phyloP scores from a whole-genome alignment of 1,140 invertebrate genomes.

The Pygmarrhopalites habei region DNA sequence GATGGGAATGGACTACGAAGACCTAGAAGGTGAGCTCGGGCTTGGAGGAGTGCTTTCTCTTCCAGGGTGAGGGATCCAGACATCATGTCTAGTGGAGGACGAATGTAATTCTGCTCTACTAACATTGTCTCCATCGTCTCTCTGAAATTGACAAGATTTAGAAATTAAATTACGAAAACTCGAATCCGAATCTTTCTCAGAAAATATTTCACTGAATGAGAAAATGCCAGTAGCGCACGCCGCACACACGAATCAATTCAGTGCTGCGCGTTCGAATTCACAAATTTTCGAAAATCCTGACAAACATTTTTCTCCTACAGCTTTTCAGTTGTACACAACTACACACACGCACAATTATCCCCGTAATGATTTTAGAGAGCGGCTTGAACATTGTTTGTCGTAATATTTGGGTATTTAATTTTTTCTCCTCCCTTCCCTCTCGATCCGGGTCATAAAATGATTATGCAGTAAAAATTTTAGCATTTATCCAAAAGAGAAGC shows the following conservation, averaged over 20 bases:
- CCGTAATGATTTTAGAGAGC: too few relatives aligned
- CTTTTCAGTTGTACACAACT: too few relatives aligned
- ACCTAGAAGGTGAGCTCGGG: slow-evolving; percentile 40
- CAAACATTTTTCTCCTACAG: too few relatives aligned
- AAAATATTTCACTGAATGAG: too few relatives aligned
- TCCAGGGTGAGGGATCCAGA: slow-evolving; percentile 63
- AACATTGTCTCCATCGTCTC: slow-evolving; percentile 76
- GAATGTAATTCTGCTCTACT: slow-evolving; percentile 64
- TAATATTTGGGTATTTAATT: too few relatives aligned
- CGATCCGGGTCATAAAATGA: too few relatives aligned
- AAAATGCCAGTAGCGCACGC: neutral
- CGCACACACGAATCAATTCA: too few relatives aligned
- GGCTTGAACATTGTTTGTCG: too few relatives aligned
- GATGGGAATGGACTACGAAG: slow-evolving; percentile 36
- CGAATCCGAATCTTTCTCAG: neutral
- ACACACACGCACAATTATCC: too few relatives aligned
- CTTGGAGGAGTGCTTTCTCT: slow-evolving; percentile 60
- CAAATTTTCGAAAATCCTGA: too few relatives aligned
- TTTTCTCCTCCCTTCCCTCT: too few relatives aligned
- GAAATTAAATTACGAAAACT: neutral
- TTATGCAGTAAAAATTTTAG: slow-evolving; percentile 1
- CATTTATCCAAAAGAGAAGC: neutral
- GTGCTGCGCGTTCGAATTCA: too few relatives aligned
- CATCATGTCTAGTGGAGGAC: slow-evolving; percentile 62
- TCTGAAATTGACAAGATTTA: slow-evolving; percentile 50